These are phyloP conservation scores for Stegana nigrithorax DNA, from an alignment of 2,888 invertebrate genomes.

Conservation along the genomic window DNA sequence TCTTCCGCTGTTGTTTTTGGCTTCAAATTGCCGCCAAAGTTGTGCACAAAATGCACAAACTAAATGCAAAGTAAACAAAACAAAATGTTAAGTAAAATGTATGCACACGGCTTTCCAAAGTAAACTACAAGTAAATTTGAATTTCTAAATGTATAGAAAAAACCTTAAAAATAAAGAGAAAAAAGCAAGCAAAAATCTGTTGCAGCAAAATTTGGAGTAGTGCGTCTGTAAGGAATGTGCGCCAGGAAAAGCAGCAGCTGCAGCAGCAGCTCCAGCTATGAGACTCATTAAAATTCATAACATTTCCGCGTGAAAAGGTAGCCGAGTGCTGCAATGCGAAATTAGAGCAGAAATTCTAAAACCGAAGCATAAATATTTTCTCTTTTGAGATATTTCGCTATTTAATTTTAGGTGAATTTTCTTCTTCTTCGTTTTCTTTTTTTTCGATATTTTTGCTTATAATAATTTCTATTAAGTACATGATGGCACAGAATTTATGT, in stretches of 20 bases:
- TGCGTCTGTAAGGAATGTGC: too few relatives aligned
- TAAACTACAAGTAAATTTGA: neutral
- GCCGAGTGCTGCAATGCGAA: constrained; percentile 15
- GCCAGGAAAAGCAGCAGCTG: too few relatives aligned
- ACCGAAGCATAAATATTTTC: neutral
- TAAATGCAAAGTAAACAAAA: neutral
- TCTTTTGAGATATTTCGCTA: neutral
- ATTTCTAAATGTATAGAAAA: constrained; percentile 14
- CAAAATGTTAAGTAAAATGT: neutral
- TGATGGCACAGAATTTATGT: constrained; percentile 5
- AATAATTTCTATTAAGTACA: neutral
- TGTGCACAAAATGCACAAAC: too few relatives aligned
- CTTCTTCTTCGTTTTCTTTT: constrained; percentile 27
- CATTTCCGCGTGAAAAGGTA: neutral
- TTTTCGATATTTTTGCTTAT: neutral
- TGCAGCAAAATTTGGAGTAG: constrained; percentile 41
- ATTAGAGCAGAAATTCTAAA: constrained; percentile 19
- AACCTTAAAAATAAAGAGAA: constrained; percentile 37
- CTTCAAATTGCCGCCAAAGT: too few relatives aligned
- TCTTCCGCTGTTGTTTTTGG: too few relatives aligned
- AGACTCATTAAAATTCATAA: constrained; percentile 56
- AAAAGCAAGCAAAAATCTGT: constrained; percentile 36
- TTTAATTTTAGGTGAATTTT: constrained; percentile 37
- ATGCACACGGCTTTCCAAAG: neutral
- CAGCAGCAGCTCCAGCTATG: neutral